Evolutionary conservation across 2,797 vertebrate species (phyloP).

Genomic region (Gallinago solitaria): DNA sequence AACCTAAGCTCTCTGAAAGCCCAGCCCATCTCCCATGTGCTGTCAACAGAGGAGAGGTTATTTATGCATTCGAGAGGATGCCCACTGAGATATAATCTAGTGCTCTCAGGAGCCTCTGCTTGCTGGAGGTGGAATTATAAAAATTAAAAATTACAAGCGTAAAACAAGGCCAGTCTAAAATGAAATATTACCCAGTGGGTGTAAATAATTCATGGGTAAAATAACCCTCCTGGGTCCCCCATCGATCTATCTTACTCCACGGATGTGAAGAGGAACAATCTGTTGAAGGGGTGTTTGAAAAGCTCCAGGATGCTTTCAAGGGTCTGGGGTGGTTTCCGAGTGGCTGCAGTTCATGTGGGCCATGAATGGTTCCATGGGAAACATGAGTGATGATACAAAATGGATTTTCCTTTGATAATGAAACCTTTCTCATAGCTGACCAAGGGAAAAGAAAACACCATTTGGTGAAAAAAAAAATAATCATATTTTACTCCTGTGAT

Average conservation of each 20-base stretch:
- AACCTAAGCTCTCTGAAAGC: background rate
- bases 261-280: background rate
- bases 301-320: background rate
- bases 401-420: background rate
- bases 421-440: background rate
- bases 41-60: slow-evolving; percentile 29
- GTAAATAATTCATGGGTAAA: slow-evolving; percentile 57
- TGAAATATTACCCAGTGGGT: slow-evolving; percentile 26
- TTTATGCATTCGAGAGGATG: slow-evolving; percentile 32
- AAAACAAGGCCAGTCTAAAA: slow-evolving; percentile 37
- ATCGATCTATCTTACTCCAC: background rate
- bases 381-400: background rate
- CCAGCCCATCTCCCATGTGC: slow-evolving; percentile 17
- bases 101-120: slow-evolving; percentile 35
- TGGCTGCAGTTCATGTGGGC: background rate
- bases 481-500: background rate
- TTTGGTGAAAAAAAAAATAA: background rate
- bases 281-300: background rate
- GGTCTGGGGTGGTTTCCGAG: background rate
- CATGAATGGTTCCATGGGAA: background rate
- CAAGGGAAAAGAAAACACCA: background rate
- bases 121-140: slow-evolving; percentile 56
- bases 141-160: slow-evolving; percentile 62
- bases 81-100: slow-evolving; percentile 51
- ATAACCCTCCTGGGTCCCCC: background rate